A percentile compares a stretch with the other conserved stretches of the same genome.
phyloP scores from a whole-genome alignment of 2,113 vertebrate species.

The Struthio camelus region DNA sequence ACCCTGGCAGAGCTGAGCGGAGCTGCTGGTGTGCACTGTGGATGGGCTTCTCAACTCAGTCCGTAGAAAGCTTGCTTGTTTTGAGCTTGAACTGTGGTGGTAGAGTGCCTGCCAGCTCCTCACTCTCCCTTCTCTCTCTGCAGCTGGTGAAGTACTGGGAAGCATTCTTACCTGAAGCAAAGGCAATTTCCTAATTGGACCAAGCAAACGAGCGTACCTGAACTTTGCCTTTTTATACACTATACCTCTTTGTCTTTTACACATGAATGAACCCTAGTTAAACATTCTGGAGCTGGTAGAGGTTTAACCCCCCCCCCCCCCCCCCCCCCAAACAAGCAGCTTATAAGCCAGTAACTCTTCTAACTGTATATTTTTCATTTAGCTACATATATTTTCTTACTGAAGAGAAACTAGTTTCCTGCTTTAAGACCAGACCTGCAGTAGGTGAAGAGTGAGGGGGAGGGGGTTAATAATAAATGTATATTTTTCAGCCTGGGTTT shows the following conservation, averaged over 20 bases:
- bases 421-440: slow-evolving; percentile 71
- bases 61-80: neutral
- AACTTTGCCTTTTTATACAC: slow-evolving; percentile 84
- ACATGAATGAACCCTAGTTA: neutral
- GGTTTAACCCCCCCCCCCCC: too few relatives aligned
- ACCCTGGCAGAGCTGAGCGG: neutral
- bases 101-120: neutral
- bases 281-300: slow-evolving; percentile 41
- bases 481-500: slow-evolving; percentile 80
- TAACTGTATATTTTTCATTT: slow-evolving; percentile 89
- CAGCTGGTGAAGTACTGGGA: slow-evolving; percentile 99
- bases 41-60: rapidly evolving
- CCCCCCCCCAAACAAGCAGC: slow-evolving; percentile 18
- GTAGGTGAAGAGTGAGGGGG: slow-evolving; percentile 44
- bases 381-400: slow-evolving; percentile 94
- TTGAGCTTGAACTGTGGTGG: neutral
- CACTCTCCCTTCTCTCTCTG: neutral
- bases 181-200: slow-evolving; percentile 91
- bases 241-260: slow-evolving; percentile 85
- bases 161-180: slow-evolving; percentile 95
- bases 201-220: slow-evolving; percentile 33
- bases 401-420: slow-evolving; percentile 81
- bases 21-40: neutral
- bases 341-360: slow-evolving; percentile 69
- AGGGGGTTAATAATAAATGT: slow-evolving; percentile 66